These are phyloP conservation scores for Brenthis ino DNA, from an alignment of 2,888 invertebrate genomes.

Conservation along the genomic window DNA sequence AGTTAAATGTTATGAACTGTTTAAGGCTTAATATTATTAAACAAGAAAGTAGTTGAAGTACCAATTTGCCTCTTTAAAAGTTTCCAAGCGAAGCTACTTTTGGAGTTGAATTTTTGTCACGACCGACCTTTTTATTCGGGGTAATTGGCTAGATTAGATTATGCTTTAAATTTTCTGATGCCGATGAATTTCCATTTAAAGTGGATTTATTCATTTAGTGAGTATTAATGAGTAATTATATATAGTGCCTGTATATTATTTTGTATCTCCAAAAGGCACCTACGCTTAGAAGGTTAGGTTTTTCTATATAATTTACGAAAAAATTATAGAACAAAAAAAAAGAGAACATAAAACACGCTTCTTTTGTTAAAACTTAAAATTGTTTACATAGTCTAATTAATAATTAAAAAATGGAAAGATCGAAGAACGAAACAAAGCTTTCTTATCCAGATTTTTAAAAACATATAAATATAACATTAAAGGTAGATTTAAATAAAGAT, in stretches of 20 bases:
- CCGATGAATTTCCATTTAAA: slow-evolving; percentile 20
- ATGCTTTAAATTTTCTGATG: slow-evolving; percentile 26
- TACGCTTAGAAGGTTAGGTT: no score
- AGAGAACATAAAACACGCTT: no score
- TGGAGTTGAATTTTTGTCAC: slow-evolving; percentile 32
- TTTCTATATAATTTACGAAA: no score
- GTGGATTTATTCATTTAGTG: slow-evolving; percentile 2
- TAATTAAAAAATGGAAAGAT: no score
- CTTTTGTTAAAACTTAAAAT: no score
- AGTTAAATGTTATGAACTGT: slow-evolving; percentile 32
- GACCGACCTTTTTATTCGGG: slow-evolving; percentile 27
- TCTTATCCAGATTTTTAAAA: no score
- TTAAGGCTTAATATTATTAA: slow-evolving; percentile 34
- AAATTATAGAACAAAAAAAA: no score
- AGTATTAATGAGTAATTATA: slow-evolving; percentile 17
- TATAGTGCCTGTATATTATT: background rate
- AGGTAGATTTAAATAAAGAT: no score
- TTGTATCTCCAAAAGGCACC: no score
- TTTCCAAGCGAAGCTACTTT: slow-evolving; percentile 28
- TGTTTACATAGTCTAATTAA: no score
- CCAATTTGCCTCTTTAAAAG: slow-evolving; percentile 33
- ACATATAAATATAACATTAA: no score
- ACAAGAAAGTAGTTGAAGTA: slow-evolving; percentile 32
- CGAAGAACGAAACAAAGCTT: no score
- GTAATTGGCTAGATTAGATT: slow-evolving; percentile 33